Evolutionary conservation across 2,797 vertebrate genomes (phyloP).

Genomic region (Alexandromys oeconomus): DNA sequence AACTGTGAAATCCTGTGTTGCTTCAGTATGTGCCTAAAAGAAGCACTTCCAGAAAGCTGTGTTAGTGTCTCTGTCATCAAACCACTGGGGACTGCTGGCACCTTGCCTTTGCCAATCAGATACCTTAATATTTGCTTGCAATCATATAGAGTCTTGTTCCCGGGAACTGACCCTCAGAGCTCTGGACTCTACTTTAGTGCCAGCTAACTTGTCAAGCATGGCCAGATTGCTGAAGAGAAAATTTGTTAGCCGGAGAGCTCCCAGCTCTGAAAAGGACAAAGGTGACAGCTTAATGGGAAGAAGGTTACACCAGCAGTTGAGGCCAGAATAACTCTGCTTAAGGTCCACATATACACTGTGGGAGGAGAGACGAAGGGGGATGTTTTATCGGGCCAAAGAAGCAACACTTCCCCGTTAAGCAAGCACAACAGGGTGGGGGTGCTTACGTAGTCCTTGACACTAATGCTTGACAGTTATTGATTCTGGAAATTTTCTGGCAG

Average conservation of each 20-base stretch:
- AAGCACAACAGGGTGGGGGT: background rate
- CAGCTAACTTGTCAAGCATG: background rate
- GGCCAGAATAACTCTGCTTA: background rate
- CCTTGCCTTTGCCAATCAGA: background rate
- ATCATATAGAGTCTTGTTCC: background rate
- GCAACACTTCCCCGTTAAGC: background rate
- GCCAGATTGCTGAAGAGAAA: background rate
- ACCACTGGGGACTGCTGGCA: background rate
- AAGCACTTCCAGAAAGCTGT: background rate
- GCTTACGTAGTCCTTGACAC: background rate
- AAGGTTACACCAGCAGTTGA: background rate
- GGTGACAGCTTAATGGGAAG: background rate
- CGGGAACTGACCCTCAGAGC: background rate
- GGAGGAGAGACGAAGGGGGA: background rate
- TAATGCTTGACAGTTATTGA: background rate
- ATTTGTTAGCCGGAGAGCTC: background rate
- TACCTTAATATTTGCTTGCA: background rate
- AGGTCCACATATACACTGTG: background rate
- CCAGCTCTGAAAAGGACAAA: conserved; percentile 29
- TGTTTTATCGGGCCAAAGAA: background rate
- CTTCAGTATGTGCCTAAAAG: background rate
- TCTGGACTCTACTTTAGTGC: background rate
- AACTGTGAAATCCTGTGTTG: background rate
- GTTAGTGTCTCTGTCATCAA: background rate
- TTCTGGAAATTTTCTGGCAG: conserved; percentile 76